Percentiles rank a stretch among this genome's conserved stretches.
These are phyloP conservation scores for Microcebus murinus DNA, from an alignment of 2,113 vertebrate genomes.

Conservation along the genomic window DNA sequence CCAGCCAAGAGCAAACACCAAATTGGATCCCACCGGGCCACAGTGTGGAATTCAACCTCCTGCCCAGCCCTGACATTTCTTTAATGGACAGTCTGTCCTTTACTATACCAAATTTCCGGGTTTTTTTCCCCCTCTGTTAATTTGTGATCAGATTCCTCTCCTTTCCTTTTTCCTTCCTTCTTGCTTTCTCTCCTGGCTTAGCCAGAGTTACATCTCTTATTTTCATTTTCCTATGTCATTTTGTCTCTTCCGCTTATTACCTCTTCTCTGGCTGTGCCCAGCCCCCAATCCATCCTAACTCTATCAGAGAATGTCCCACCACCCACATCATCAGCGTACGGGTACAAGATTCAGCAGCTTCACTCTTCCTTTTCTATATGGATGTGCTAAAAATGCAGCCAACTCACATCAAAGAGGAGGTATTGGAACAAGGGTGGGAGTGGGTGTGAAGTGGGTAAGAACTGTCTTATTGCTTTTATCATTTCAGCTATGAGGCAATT, in stretches of 20 bases:
- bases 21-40: background rate
- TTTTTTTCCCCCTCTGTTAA: background rate
- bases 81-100: background rate
- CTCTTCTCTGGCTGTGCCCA: background rate
- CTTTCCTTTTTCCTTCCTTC: background rate
- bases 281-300: background rate
- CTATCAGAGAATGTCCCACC: background rate
- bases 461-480: fast-evolving
- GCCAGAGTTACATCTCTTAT: background rate
- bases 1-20: background rate
- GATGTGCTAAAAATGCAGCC: fast-evolving
- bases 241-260: background rate
- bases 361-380: background rate
- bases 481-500: background rate
- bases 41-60: background rate
- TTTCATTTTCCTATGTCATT: background rate
- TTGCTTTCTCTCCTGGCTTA: background rate
- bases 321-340: fast-evolving
- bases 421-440: background rate
- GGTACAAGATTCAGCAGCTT: background rate
- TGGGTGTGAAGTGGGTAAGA: background rate
- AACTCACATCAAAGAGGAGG: background rate
- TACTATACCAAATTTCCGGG: background rate
- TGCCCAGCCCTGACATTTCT: background rate
- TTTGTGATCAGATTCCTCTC: background rate